Base-by-base conservation (phyloP, 2,113 vertebrate genomes). In the Acanthochromis polyacanthus region DNA sequence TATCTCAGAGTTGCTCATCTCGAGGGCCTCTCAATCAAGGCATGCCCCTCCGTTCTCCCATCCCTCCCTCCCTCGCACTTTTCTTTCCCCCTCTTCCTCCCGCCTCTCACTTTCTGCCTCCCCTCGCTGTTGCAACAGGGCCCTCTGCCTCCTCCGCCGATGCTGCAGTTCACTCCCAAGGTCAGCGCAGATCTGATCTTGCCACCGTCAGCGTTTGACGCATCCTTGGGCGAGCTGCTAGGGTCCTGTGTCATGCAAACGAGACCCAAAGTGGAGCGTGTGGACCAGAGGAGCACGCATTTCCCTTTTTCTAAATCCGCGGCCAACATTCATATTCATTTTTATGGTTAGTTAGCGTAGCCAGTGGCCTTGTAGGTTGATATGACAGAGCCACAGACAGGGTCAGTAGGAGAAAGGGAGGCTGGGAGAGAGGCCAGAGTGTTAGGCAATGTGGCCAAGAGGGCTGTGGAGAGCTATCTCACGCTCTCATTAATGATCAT, bases 151-250 rank as follows among this genome's bases (percentile, higher is more conserved):
- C 63, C 71, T 82, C 50, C 38, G 80, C 75, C 78, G 19, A 14
- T 74, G 82, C 77, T 84, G 88, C 67, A 6, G 67, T 83, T 93
- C 88, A 77, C 91, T 92, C 93, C 85, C 96, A 97, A 97, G 96
- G 96, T 98, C 95, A 85, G 93, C 86, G 86, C 89, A 89, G 90
- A 91, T 95, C 90, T 88, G 82, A 76, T 95, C 96, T 95, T 94
- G 95, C 95, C 95, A 95, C 92, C 90, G 93, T 95, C 95, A 94
- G 93, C 91, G 22, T 93, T 95, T 94, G 94, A 93, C 91, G 90
- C 89, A 88, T 92, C 92, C 89, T 92, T 91, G 82, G 90, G 75
- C 63, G 16, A 66, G 80, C 78, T 48, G 19, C 77, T 56, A 14
- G 80, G 78, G 76, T 85, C 79, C 72, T 36, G 72, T 85, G 86